phyloP scores from a whole-genome alignment of 53 echinoderm and acorn worm genomes.

The Temnopleurus reevesii region DNA sequence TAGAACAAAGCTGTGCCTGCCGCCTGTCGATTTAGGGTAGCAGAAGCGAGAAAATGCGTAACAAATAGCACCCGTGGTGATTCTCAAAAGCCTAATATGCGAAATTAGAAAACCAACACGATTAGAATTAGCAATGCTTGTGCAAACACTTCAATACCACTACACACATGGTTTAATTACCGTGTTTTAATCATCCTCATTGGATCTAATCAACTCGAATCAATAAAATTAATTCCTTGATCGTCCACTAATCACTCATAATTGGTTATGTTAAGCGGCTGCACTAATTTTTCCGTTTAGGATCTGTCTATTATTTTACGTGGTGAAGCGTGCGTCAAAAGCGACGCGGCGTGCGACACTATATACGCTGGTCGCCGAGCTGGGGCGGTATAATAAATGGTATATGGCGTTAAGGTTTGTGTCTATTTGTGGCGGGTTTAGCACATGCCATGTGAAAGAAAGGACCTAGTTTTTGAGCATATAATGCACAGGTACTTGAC shows the following conservation, averaged over 20 bases:
- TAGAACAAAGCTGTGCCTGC: not conserved
- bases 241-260: conserved; percentile 34
- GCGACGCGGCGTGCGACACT: not conserved
- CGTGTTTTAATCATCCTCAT: not conserved
- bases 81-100: not conserved
- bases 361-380: not conserved
- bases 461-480: not conserved
- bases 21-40: not conserved
- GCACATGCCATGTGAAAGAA: not conserved
- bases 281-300: not conserved
- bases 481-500: not conserved
- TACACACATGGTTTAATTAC: not conserved
- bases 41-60: conserved; percentile 11
- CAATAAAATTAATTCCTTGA: conserved; percentile 43
- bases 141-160: not conserved
- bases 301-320: conserved; percentile 13
- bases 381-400: too few species aligned
- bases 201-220: conserved; percentile 33
- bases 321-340: conserved; percentile 3
- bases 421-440: not conserved
- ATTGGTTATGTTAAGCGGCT: conserved; percentile 17
- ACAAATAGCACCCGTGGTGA: conserved; percentile 8
- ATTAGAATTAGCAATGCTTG: conserved; percentile 5
- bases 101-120: conserved; percentile 14
- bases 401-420: not conserved